These are phyloP conservation scores for Chiloscyllium plagiosum DNA, from an alignment of 2,113 vertebrate genomes.

Conservation along the genomic window DNA sequence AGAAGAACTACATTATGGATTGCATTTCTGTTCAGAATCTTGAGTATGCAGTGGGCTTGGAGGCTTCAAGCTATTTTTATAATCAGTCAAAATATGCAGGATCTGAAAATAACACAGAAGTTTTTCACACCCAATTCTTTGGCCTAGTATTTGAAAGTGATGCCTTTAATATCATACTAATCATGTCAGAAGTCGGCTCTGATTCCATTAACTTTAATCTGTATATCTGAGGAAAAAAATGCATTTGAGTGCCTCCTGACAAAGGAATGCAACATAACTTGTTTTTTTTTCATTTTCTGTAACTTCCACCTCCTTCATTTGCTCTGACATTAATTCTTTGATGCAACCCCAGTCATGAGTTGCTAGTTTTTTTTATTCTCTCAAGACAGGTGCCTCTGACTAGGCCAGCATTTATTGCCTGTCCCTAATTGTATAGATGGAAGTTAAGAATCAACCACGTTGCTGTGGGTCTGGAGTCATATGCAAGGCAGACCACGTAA, in stretches of 20 bases:
- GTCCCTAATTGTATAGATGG: too few relatives aligned
- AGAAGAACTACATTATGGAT: not conserved
- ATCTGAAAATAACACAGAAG: not conserved
- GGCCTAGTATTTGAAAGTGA: not conserved
- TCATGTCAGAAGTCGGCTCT: not conserved
- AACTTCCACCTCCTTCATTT: not conserved
- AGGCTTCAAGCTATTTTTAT: not conserved
- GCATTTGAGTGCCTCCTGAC: not conserved
- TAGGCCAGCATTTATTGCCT: too few relatives aligned
- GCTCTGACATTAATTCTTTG: not conserved
- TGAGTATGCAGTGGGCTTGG: not conserved
- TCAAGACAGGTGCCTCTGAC: too few relatives aligned
- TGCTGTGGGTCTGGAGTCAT: too few relatives aligned
- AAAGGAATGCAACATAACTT: not conserved
- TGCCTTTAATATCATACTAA: not conserved
- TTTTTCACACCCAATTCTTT: too few relatives aligned
- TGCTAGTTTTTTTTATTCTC: not conserved
- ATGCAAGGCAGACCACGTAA: too few relatives aligned
- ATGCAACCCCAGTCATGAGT: not conserved
- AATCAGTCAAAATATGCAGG: not conserved
- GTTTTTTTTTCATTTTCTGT: not conserved
- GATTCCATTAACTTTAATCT: not conserved
- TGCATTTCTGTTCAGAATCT: not conserved
- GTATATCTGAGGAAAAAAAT: too few relatives aligned
- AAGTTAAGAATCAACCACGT: too few relatives aligned